phyloP scores from a whole-genome alignment of 2,888 invertebrate species.

The Eucera pruinosa region DNA sequence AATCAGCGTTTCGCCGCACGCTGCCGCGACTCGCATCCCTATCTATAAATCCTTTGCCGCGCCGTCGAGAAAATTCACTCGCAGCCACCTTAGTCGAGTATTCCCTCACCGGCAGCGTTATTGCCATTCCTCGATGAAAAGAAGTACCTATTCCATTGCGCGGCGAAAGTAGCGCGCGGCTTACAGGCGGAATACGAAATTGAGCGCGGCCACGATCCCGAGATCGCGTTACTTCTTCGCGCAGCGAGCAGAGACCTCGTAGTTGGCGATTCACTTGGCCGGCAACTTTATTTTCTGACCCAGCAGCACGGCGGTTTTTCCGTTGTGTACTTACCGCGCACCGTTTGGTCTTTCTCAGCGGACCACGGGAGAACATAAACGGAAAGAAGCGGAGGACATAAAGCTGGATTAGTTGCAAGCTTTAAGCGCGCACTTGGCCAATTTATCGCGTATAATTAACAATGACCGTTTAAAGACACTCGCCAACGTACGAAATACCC shows the following conservation, averaged over 20 bases:
- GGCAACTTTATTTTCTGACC: not conserved
- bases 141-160: constrained; percentile 74
- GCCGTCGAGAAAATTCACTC: not conserved
- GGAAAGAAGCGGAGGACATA: not conserved
- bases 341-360: not conserved
- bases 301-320: not conserved
- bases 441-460: constrained; percentile 35
- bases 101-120: constrained; percentile 55
- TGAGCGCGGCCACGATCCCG: not conserved
- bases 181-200: constrained; percentile 12
- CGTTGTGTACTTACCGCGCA: not conserved
- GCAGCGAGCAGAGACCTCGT: too few relatives aligned
- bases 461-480: constrained; percentile 20
- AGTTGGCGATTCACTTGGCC: not conserved
- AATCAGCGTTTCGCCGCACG: constrained; percentile 10
- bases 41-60: constrained; percentile 17
- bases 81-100: not conserved
- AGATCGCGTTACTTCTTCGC: constrained; percentile 4
- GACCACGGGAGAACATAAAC: not conserved
- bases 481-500: not conserved
- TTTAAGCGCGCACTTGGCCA: constrained; percentile 6
- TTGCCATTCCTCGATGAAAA: constrained; percentile 74
- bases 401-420: constrained; percentile 18
- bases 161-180: constrained; percentile 27
- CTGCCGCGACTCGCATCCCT: not conserved